A percentile compares a stretch with the other conserved stretches of the same genome.
These are phyloP conservation scores for Malaclemys terrapin DNA, from an alignment of 2,113 vertebrate genomes.

Conservation along the genomic window DNA sequence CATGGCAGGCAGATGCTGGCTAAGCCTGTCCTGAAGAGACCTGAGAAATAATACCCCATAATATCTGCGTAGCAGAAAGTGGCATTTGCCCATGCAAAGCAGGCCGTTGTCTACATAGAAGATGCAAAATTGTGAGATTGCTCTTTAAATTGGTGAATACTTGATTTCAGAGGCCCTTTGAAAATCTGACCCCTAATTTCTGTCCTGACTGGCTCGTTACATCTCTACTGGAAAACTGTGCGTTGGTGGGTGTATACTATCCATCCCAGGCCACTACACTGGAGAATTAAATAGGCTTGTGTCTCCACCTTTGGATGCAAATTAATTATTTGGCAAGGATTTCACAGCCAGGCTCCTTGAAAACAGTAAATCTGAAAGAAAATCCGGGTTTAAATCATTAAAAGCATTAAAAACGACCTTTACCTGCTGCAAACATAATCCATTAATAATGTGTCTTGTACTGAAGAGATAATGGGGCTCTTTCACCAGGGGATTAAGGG, in stretches of 20 bases:
- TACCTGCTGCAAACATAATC: conserved; percentile 77
- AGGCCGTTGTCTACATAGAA: neutral
- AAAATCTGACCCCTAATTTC: conserved; percentile 10
- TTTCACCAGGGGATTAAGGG: conserved; percentile 69
- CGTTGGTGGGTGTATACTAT: neutral
- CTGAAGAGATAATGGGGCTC: conserved; percentile 74
- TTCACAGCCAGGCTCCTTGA: conserved; percentile 42
- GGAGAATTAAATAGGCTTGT: neutral
- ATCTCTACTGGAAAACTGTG: neutral
- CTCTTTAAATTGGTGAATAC: neutral
- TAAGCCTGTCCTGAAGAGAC: neutral
- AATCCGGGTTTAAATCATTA: conserved; percentile 77
- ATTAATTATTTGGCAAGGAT: conserved; percentile 26
- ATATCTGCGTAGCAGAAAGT: neutral
- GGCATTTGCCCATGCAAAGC: conserved; percentile 29
- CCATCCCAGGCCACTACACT: neutral
- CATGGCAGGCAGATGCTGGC: neutral
- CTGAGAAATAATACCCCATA: neutral
- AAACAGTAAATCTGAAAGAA: conserved; percentile 70
- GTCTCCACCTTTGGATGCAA: neutral
- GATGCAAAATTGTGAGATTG: neutral
- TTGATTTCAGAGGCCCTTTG: neutral
- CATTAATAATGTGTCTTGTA: conserved; percentile 75
- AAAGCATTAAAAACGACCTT: conserved; percentile 79
- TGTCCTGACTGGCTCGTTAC: neutral